Evolutionary conservation across 2,888 invertebrate genomes (phyloP), one percentile per base, ranked within the genome.

Genomic region (Coelinius sp.): DNA sequence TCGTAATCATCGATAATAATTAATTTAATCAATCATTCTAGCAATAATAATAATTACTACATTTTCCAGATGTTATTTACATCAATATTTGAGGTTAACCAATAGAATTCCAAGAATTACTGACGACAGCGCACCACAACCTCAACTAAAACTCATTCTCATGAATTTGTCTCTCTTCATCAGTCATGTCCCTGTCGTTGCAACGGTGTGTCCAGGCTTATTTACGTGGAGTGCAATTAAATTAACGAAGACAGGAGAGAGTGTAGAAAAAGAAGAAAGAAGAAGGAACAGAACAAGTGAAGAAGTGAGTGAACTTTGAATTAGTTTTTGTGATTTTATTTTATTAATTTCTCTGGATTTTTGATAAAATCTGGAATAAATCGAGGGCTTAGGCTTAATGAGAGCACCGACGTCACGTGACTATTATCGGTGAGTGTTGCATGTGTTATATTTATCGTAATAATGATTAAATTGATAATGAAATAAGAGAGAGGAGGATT

Each of bases 151-250:
- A 12, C 2, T 12, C n/a, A 53, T 53, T 53, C 24, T 25, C 53
- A 25, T 25, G 25, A 53, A n/a, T 25, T 27, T 53, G 24, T 25
- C 25, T 25, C 25, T 53, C 53, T 53, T 53, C 25, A 53, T 22
- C 53, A 53, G 53, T 53, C 53, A 53, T 25, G 53, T 53, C 25
- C 22, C 25, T 53, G 53, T 53, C 53, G 53, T n/a, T n/a, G 53
- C n/a, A 25, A 25, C 53, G 25, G 52, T 2, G 52, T 52, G 52
- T 52, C 52, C 12, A 22, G 52, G 20, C n/a, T 25, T 35, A 35
- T 35, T 41, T n/a, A 41, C 12, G 41, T 41, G 1, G n/a, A 41
- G 12, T 5, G 12, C 25, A 25, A 53, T 49, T 14, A 53, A 25
- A n/a, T 53, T n/a, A 25, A 25, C 24, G 24, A 53, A 53, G 25